Base-by-base conservation (phyloP, 1,140 invertebrate genomes). In the Drosophila pruinosa region DNA sequence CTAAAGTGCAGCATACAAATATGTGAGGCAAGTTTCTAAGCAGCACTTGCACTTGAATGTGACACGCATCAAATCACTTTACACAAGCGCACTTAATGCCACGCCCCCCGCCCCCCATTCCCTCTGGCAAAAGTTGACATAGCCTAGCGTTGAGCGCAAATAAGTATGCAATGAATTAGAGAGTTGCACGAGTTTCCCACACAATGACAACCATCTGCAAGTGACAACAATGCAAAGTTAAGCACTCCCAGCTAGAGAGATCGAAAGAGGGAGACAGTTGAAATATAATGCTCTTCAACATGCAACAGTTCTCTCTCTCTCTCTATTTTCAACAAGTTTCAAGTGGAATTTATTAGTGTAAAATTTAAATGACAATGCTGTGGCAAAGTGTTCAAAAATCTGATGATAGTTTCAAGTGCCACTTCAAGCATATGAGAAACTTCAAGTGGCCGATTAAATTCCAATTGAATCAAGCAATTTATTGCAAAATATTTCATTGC, bases 41-140 rank as follows among this genome's bases (percentile, higher is more conserved):
- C 71, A 68, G 56, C 71, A 72, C 61, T 61, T 72, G 45, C 64
- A 67, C 61, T 72, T 69, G 65, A 78, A 75, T 75, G 52, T 54
- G 71, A 79, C 79, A 75, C 72, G 72, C 75, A 79, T 72, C 72
- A 62, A 83, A 79, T 79, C 80, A 68, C 80, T 79, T 75, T 48
- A 72, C 47, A 64, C 80, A 73, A 79, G 80, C 73, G 72, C 67
- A 85, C 80, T 83, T 72, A 79, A 79, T 63, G 68, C 70, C n/a
- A 4, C 34, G 10, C 2, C 34, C 31, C 19, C 17, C 48, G 5
- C 1, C 14, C n/a, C 7, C 26, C 48, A 2, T 5, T 4, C 14
- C 7, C 10, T 36, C 31, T 14, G 26, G 26, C 47, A 26, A 47
- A 47, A 50, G 47, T 50, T 36, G 43, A 45, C 56, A 45, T 28